A percentile compares a stretch with the other conserved stretches of the same genome.
These are phyloP conservation scores for Anticlea derivata DNA, from an alignment of 2,888 invertebrate genomes.

Conservation along the genomic window DNA sequence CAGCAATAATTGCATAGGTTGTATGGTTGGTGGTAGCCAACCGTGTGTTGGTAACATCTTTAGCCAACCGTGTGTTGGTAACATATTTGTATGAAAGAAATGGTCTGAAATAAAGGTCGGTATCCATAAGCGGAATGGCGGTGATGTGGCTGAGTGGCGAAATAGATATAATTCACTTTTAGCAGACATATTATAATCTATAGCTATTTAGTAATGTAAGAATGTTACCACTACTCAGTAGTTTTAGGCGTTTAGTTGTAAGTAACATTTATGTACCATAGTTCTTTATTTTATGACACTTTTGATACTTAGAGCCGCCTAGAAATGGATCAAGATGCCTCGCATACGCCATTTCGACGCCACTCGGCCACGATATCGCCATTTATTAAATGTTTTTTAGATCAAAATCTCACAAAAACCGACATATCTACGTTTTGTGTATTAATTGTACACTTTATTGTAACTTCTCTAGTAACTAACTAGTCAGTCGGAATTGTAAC, in stretches of 20 bases:
- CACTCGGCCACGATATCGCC: slow-evolving; percentile 22
- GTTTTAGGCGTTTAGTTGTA: slow-evolving; percentile 19
- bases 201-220: slow-evolving; percentile 19
- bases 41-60: not conserved
- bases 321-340: slow-evolving; percentile 20
- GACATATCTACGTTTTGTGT: slow-evolving; percentile 40
- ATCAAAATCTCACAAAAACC: slow-evolving; percentile 25
- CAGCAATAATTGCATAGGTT: slow-evolving; percentile 15
- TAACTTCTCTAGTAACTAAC: slow-evolving; percentile 42
- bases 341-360: slow-evolving; percentile 26
- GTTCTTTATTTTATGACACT: not conserved
- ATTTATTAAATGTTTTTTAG: slow-evolving; percentile 17
- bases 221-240: slow-evolving; percentile 34
- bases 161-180: slow-evolving; percentile 29
- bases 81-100: slow-evolving; percentile 15
- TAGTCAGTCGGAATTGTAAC: slow-evolving; percentile 43
- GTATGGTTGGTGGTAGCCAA: slow-evolving; percentile 1
- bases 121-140: slow-evolving; percentile 20
- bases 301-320: slow-evolving; percentile 29
- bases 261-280: slow-evolving; percentile 1
- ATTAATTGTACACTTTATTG: too few relatives aligned
- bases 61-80: not conserved
- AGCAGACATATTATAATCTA: slow-evolving; percentile 5
- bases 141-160: slow-evolving; percentile 31
- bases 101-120: slow-evolving; percentile 24